A percentile compares a stretch with the other conserved stretches of the same genome.
Conservation (phyloP, 2,797 vertebrate genomes). For the Clarias platycephalus region DNA sequence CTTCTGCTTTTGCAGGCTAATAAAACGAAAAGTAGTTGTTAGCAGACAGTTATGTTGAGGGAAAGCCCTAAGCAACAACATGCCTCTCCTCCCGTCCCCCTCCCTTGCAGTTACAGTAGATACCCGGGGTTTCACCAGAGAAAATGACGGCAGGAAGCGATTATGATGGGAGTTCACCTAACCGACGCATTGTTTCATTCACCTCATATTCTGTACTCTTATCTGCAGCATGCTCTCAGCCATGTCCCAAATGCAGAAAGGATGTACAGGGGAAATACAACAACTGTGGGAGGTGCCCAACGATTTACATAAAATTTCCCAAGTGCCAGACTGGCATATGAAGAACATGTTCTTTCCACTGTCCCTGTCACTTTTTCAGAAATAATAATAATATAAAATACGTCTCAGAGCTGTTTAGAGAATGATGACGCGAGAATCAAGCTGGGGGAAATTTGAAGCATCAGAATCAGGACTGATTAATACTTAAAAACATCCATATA, state of each 20-base stretch:
- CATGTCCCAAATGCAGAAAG: constrained; percentile 54
- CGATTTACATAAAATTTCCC: constrained; percentile 64
- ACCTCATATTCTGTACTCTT: constrained; percentile 38
- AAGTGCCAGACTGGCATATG: constrained; percentile 55
- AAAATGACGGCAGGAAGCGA: constrained; percentile 58
- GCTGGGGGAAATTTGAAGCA: constrained; percentile 43
- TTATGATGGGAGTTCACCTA: constrained; percentile 62
- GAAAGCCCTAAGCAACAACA: constrained; percentile 45
- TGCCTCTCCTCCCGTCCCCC: constrained; percentile 21
- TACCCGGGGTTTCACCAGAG: constrained; percentile 59
- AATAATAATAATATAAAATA: constrained; percentile 1
- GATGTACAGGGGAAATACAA: constrained; percentile 58
- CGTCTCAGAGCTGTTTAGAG: constrained; percentile 31
- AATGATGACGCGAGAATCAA: constrained; percentile 33
- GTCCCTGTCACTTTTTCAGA: constrained; percentile 44
- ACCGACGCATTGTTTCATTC: constrained; percentile 51
- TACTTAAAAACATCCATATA: background rate
- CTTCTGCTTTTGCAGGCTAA: constrained; percentile 13
- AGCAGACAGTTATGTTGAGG: constrained; percentile 43
- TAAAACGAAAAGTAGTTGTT: constrained; percentile 13
- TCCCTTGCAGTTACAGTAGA: constrained; percentile 55
- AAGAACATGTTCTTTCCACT: constrained; percentile 47
- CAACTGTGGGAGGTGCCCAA: constrained; percentile 55
- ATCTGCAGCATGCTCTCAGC: constrained; percentile 40
- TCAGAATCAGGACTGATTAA: constrained; percentile 21